Base-by-base conservation (phyloP, 2,113 vertebrate species). In the Microtus ochrogaster region DNA sequence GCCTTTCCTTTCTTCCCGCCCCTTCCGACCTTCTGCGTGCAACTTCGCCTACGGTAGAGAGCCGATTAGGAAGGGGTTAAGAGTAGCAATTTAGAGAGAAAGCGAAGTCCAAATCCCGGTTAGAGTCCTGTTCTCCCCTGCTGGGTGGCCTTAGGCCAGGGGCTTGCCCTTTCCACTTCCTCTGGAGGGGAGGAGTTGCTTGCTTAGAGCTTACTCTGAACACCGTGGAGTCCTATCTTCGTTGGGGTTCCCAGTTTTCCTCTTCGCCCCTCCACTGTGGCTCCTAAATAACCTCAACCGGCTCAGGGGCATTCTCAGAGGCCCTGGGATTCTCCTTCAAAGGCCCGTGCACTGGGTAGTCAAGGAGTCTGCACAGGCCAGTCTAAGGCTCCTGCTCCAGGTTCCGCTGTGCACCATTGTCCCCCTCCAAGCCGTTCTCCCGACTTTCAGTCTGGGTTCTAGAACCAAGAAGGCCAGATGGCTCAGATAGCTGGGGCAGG, bases 301-400 rank as follows among this genome's bases (percentile, higher is more conserved):
- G 33, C 49, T 28, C 52, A 96, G 86, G 70, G 74, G 92, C 61
- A 16, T 68, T 82, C 63, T 63, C 90, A 78, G 92, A 92, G 36
- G 65, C 14, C 41, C 72, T 39, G 3, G 41, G 74, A 28, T 13
- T 5, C 41, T 84, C 82, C 26, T 85, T 68, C 63, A 68, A 68
- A 68, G 16, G 2, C 7, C 26, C 83, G 6, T 41, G n/a, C 22
- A 28, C 7, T 28, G 58, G 58, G n/a, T 63, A 85, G 61, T 63
- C n/a, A 16, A 61, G n/a, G 81, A 30, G 7, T 55, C 16, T 22
- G 78, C 39, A 9, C 24, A 66, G 16, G 58, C 82, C 39, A 36
- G 26, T 66, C 30, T 33, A 33, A 36, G 82, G 5, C 81, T 82
- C n/a, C 81, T 84, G 58, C 24, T 65, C 81, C n/a, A 33, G 16